Percentiles rank a stretch among this genome's conserved stretches.
Evolutionary conservation across 2,797 vertebrate species (phyloP).

Genomic region (Muraenolepis orangiensis): DNA sequence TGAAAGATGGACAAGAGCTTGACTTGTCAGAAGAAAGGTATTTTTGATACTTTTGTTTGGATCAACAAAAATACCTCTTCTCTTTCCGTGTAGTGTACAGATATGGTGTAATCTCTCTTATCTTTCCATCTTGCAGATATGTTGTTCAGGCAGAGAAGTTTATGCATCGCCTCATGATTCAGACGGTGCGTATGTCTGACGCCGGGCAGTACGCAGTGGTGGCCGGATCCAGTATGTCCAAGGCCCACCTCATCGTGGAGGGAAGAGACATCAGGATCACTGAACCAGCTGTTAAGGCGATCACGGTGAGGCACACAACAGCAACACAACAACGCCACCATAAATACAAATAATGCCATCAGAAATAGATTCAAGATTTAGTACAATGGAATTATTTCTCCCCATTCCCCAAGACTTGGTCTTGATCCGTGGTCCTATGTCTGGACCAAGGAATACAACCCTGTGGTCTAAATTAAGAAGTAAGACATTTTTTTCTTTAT

Average conservation of each 20-base stretch:
- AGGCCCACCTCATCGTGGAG: slow-evolving; percentile 86
- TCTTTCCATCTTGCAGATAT: slow-evolving; percentile 64
- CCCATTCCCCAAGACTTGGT: too few species aligned
- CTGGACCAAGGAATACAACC: background rate
- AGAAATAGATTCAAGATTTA: too few species aligned
- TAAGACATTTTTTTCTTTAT: background rate
- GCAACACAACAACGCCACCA: background rate
- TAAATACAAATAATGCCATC: background rate
- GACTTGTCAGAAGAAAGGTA: slow-evolving; percentile 86
- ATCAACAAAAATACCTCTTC: background rate
- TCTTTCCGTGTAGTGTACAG: background rate
- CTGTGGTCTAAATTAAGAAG: background rate
- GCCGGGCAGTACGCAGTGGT: slow-evolving; percentile 92
- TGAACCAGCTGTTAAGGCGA: slow-evolving; percentile 64
- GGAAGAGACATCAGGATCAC: slow-evolving; percentile 85
- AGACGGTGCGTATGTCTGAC: slow-evolving; percentile 87
- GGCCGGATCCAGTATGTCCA: slow-evolving; percentile 90
- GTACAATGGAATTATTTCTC: too few species aligned
- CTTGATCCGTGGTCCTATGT: background rate
- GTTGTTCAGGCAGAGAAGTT: slow-evolving; percentile 86
- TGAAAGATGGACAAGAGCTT: slow-evolving; percentile 94
- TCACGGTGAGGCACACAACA: slow-evolving; percentile 60
- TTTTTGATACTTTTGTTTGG: background rate
- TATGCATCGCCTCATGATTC: slow-evolving; percentile 89
- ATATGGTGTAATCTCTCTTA: background rate